A percentile compares a stretch with the other conserved stretches of the same genome.
phyloP scores from a whole-genome alignment of 2,888 invertebrate genomes.

The Chalcis sispes region DNA sequence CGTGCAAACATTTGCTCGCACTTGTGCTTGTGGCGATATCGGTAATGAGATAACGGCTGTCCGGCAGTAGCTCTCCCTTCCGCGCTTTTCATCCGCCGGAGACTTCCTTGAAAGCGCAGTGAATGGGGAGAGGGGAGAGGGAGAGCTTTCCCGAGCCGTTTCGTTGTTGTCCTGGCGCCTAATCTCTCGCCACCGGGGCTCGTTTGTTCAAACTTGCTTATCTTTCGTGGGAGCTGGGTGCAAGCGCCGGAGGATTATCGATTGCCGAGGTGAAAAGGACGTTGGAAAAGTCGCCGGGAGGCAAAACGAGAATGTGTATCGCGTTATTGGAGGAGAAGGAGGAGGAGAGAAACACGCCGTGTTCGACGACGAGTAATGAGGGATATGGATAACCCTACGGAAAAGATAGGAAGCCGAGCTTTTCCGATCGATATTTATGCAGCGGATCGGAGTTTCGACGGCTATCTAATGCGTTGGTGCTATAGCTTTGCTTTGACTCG shows the following conservation, averaged over 20 bases:
- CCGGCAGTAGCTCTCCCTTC: conserved; percentile 52
- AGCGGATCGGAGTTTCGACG: no score
- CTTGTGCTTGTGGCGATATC: conserved; percentile 63
- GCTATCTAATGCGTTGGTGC: no score
- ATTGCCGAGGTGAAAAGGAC: conserved; percentile 24
- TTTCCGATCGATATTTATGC: no score
- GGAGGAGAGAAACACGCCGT: not conserved
- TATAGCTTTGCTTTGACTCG: no score
- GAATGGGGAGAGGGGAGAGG: no score
- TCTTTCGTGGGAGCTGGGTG: conserved; percentile 57
- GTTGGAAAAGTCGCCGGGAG: not conserved
- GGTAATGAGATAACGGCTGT: conserved; percentile 71
- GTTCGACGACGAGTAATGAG: not conserved
- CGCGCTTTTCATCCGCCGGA: conserved; percentile 12
- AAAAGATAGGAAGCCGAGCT: no score
- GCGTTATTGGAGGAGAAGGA: not conserved
- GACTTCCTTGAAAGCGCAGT: conserved; percentile 47
- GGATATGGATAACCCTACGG: not conserved
- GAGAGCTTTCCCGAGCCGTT: no score
- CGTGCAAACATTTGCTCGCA: conserved; percentile 23
- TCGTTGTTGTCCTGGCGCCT: conserved; percentile 42
- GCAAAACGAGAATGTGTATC: not conserved
- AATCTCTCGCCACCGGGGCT: conserved; percentile 48
- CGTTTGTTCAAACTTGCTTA: conserved; percentile 67
- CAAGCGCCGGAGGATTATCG: conserved; percentile 37